Percentiles rank a stretch among this genome's conserved stretches.
phyloP scores from a whole-genome alignment of 2,797 vertebrate species.

The Gallirallus australis region DNA sequence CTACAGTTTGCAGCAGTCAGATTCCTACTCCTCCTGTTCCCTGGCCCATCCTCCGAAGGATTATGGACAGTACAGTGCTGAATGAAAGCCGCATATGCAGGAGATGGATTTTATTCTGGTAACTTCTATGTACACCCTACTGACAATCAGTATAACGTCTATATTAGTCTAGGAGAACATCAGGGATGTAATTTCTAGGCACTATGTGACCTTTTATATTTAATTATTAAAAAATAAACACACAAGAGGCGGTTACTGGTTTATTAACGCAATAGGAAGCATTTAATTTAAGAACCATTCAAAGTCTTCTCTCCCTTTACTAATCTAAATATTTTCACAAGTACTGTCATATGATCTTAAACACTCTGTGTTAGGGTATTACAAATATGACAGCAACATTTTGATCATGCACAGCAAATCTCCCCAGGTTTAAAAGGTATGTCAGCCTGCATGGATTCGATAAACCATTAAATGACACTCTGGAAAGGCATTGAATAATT shows the following conservation, averaged over 20 bases:
- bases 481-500: slow-evolving; percentile 61
- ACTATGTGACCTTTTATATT: neutral
- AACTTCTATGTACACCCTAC: neutral
- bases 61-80: neutral
- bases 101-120: neutral
- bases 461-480: slow-evolving; percentile 52
- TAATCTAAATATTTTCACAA: slow-evolving; percentile 64
- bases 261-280: slow-evolving; percentile 12
- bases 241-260: neutral
- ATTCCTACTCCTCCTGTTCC: neutral
- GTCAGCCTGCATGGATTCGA: slow-evolving; percentile 39
- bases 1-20: neutral
- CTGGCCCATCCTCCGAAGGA: neutral
- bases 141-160: neutral
- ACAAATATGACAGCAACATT: slow-evolving; percentile 60
- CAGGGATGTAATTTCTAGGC: neutral
- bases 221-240: neutral
- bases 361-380: slow-evolving; percentile 11
- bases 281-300: slow-evolving; percentile 20
- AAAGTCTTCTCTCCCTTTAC: neutral
- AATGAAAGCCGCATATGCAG: neutral
- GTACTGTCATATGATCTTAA: slow-evolving; percentile 56
- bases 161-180: neutral
- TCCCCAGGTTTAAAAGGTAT: slow-evolving; percentile 48
- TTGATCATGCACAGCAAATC: slow-evolving; percentile 47